Evolutionary conservation across 2,888 invertebrate species (phyloP).

Genomic region (Ornithoptera priamus): DNA sequence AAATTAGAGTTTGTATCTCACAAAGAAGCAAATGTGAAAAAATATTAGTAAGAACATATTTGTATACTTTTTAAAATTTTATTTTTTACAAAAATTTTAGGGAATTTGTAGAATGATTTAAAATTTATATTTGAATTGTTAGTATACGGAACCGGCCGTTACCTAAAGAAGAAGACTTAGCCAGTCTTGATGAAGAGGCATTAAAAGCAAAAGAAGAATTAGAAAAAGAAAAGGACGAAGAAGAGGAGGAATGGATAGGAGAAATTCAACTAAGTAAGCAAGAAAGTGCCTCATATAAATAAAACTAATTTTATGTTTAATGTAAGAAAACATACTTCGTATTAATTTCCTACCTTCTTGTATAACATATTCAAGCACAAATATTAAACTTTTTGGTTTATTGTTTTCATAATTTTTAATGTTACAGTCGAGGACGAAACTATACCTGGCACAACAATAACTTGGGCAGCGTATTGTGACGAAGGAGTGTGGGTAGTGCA

Average conservation of each 20-base stretch:
- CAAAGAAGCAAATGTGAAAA: conserved; percentile 64
- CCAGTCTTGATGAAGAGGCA: conserved; percentile 77
- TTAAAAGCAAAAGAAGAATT: conserved; percentile 79
- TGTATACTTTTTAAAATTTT: background rate
- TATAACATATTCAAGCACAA: no score
- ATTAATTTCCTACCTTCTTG: no score
- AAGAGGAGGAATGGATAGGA: conserved; percentile 64
- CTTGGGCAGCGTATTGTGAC: conserved; percentile 66
- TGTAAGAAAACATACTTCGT: background rate
- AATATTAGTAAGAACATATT: conserved; percentile 60
- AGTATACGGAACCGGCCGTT: conserved; percentile 69
- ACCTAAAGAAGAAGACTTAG: conserved; percentile 70
- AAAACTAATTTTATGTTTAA: background rate
- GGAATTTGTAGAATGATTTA: background rate
- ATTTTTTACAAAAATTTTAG: background rate
- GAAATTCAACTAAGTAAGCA: conserved; percentile 83
- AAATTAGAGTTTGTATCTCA: conserved; percentile 61
- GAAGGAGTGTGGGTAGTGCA: conserved; percentile 69
- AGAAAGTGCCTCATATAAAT: background rate
- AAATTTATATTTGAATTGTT: background rate
- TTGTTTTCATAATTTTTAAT: background rate
- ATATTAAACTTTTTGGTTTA: background rate
- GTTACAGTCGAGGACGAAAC: conserved; percentile 64
- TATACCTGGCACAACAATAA: conserved; percentile 60
- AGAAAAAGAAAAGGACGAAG: conserved; percentile 71